Base-by-base conservation (phyloP, 1,140 invertebrate genomes). In the Radopholus similis region DNA sequence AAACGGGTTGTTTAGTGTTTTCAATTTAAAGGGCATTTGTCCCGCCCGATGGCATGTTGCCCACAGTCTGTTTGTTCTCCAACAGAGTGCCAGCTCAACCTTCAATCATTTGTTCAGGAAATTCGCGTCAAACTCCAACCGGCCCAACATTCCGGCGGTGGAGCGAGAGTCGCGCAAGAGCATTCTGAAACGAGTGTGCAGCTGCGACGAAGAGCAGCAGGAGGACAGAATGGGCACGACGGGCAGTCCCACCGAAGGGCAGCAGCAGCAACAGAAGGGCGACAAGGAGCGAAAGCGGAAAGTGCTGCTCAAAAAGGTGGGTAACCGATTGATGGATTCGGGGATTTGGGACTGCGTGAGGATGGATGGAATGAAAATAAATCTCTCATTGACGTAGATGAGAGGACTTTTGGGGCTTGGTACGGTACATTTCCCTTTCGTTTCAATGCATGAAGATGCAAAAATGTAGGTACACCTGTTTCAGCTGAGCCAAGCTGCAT, bases 291-390 rank as follows among this genome's bases (percentile, higher is more conserved):
- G 32, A 30, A 26, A 18, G 18, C 47, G 38, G n/a, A 15, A 38
- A 18, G 21, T 60, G 37, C 47, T 60, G 38, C 32, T 60, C 47
- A 47, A 47, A 60, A 60, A 60, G 58, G 58, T 60, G 55, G 28
- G n/a, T 26, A 3, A 0, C 18, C 28, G 18, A 21, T 40, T 21
- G 15, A 28, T 57, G 8, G 1, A 1, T 42, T 42, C 18, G 18
- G 18, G 11, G 18, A 1, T 42, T 42, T 42, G 18, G 38, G 38
- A 11, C 11, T 42, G 18, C 1, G 1, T 2, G 1, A 13, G 38
- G n/a, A n/a, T n/a, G n/a, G n/a, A n/a, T n/a, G n/a, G n/a, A n/a
- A n/a, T n/a, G n/a, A n/a, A n/a, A n/a, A n/a, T n/a, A n/a, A n/a
- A n/a, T n/a, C 18, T 42, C 1, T 42, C 18, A 13, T 42, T 42